A percentile compares a stretch with the other conserved stretches of the same genome.
Conservation (phyloP, 2,113 vertebrate genomes). For the Daphoenositta chrysoptera region DNA sequence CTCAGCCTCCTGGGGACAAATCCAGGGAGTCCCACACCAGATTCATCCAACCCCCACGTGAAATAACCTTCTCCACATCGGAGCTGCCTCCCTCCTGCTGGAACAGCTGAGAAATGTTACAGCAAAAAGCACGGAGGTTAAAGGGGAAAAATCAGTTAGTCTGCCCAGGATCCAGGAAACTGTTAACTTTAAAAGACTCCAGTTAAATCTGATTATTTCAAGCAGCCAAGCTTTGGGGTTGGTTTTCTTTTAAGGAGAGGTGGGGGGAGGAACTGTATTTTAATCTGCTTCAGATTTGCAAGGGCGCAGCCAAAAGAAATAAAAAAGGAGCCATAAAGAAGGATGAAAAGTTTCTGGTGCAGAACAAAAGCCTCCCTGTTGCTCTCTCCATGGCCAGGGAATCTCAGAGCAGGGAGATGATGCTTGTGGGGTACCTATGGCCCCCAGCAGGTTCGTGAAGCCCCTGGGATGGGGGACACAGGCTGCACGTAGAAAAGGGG, state of each 20-base stretch:
- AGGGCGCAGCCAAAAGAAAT: slow-evolving; percentile 21
- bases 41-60: neutral
- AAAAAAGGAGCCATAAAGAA: neutral
- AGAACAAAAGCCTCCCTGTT: slow-evolving; percentile 31
- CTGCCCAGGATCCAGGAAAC: slow-evolving; percentile 43
- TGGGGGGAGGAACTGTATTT: neutral
- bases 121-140: neutral
- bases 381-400: neutral
- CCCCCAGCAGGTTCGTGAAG: neutral
- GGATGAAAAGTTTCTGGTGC: neutral
- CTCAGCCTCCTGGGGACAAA: neutral
- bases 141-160: neutral
- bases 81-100: neutral
- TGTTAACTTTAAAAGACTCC: slow-evolving; percentile 23
- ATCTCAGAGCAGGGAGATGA: neutral
- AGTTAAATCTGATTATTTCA: neutral
- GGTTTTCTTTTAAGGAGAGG: neutral
- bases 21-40: neutral
- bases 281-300: slow-evolving; percentile 36
- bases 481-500: neutral
- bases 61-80: neutral
- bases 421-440: neutral
- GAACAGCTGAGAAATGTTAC: neutral
- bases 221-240: slow-evolving; percentile 16
- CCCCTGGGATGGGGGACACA: neutral